Conservation (phyloP, 1,140 invertebrate species). For the Holotrichia oblita region DNA sequence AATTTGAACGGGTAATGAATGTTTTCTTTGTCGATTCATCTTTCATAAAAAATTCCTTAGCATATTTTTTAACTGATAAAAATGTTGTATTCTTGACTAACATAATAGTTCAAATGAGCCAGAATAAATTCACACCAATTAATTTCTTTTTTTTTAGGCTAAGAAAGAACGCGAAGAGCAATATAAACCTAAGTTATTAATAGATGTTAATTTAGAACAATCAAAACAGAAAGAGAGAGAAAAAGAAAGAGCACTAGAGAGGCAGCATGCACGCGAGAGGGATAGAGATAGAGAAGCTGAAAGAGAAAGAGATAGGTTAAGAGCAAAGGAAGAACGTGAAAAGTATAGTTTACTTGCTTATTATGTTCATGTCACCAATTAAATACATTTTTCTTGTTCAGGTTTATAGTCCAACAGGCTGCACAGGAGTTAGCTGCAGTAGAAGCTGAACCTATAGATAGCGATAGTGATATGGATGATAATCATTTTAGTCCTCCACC, state of each 20-base stretch:
- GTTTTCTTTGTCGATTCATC: not conserved
- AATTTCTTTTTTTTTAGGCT: conserved; percentile 65
- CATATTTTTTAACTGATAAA: no score
- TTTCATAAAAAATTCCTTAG: no score
- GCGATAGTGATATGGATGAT: conserved; percentile 64
- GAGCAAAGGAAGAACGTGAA: conserved; percentile 62
- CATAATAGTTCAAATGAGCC: conserved; percentile 3
- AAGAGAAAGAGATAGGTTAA: conserved; percentile 64
- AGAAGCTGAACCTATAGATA: conserved; percentile 75
- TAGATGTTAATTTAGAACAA: conserved; percentile 71
- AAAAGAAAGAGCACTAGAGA: conserved; percentile 63
- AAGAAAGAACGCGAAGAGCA: conserved; percentile 82
- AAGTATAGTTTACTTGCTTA: conserved; percentile 45
- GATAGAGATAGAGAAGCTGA: conserved; percentile 64
- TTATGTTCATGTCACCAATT: not conserved
- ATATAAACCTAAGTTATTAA: conserved; percentile 82
- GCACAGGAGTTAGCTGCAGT: conserved; percentile 68
- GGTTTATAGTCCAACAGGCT: conserved; percentile 64
- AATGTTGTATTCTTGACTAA: no score
- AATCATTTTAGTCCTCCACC: conserved; percentile 55
- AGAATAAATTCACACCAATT: conserved; percentile 31
- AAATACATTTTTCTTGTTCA: conserved; percentile 43
- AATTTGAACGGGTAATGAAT: conserved; percentile 76
- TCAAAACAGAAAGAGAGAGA: conserved; percentile 66
- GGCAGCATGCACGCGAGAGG: conserved; percentile 61